Evolutionary conservation across 2,797 vertebrate species (phyloP), one percentile per base, ranked within the genome.

Genomic region (Acanthurus lineatus): DNA sequence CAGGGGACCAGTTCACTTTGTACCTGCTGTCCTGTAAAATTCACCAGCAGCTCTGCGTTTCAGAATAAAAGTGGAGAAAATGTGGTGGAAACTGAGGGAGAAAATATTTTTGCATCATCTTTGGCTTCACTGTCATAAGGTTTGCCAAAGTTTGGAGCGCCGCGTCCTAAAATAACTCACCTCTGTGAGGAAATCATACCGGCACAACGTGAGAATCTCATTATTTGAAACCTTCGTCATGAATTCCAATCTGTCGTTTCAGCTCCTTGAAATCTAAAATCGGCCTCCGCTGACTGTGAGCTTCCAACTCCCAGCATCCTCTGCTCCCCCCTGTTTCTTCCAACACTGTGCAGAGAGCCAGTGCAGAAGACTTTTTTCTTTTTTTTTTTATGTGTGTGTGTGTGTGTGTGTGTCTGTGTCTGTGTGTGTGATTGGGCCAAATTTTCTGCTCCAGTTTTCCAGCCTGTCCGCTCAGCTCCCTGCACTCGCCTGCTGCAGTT

Each of bases 381-480:
- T 54, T 19, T 35, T 11, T 73, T 44, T 25, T 25, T 2, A 25
- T 25, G 25, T 25, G 25, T 25, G 25, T 60, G 16, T 72, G 6
- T 76, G 69, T 72, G 70, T 82, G 84, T 90, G 85, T 77, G 89
- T 60, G 16, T 72, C 8, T 76, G 69, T 60, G 16, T 72, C 8
- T 76, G 69, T 72, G 70, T 82, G 84, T 90, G 85, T 77, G 89
- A 90, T 87, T 86, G 88, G 91, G 92, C 86, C 91, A 94, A 59
- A 94, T 94, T 94, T 95, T 94, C 93, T 94, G 93, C 94, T 95
- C 94, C 88, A 95, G 90, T 95, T 95, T 91, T 76, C 79, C 81
- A 67, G 80, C 67, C 82, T 68, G 76, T 83, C 78, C 62, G 53
- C 77, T 75, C 75, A 17, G 71, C 80, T 78, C 48, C 32, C 70